Evolutionary conservation across 2,797 vertebrate species (phyloP), one percentile per base, ranked within the genome.

Genomic region (Apogon talboti): DNA sequence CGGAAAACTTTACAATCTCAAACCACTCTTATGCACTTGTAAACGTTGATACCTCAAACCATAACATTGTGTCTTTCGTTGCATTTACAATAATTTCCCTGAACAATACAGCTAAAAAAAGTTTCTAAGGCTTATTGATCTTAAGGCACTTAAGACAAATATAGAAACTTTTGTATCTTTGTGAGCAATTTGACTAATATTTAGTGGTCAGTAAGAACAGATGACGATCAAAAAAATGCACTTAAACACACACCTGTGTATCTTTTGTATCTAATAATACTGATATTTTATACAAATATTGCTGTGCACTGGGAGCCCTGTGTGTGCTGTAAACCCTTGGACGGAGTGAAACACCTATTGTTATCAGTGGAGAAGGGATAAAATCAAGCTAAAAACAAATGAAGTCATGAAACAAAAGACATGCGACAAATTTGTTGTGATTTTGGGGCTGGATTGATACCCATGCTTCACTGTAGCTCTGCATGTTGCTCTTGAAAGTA

Each of bases 261-360:
- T 14, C n/a, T 58, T 16, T 7, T 21, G 5, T 30, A 10, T 19
- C 21, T 45, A 50, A 43, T 74, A 87, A 87, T 74, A 87, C 81
- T 88, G 77, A 68, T 52, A 61, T 50, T 51, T 54, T 6, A 50
- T 16, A 33, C 42, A 11, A 12, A 59, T 57, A 13, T 46, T 16
- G 37, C 18, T 11, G 1, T 15, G 28, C 16, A 16, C 14, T 19
- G 44, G 54, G n/a, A 64, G 48, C 37, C 4, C 14, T 13, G 15
- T 13, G 19, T 40, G 40, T 10, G 33, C 33, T 35, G 33, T 9
- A 49, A 53, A 6, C 33, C 4, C 28, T 1, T 6, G 43, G 14
- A 67, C 3, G 11, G 30, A 24, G n/a, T 6, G 45, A 54, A 19
- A 24, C 12, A 4, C 13, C 13, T n/a, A 30, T 10, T 35, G 33